Conservation (phyloP, 2,113 vertebrate species). For the Corvus cornix region DNA sequence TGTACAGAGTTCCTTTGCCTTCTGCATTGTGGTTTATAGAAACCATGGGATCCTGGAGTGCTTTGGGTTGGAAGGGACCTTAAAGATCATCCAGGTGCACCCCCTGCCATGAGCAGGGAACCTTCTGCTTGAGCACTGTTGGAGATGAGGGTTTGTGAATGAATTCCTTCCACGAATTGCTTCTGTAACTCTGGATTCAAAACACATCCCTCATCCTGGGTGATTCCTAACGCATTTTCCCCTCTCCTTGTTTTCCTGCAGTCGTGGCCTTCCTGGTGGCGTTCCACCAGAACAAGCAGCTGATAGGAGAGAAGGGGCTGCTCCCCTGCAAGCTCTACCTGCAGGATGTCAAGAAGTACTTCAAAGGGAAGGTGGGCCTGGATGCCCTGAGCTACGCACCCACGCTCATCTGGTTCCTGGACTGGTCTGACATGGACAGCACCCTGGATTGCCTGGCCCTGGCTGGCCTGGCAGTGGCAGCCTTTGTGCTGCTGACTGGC, state of each 20-base stretch:
- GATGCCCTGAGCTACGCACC: conserved; percentile 82
- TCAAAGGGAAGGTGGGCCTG: conserved; percentile 76
- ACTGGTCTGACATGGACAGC: conserved; percentile 87
- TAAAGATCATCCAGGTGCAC: neutral
- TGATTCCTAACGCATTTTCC: neutral
- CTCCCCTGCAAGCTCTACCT: conserved; percentile 84
- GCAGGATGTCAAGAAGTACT: conserved; percentile 80
- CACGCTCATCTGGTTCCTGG: conserved; percentile 87
- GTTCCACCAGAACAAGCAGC: conserved; percentile 90
- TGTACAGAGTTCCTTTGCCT: neutral
- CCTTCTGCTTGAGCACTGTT: neutral
- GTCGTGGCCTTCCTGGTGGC: conserved; percentile 91
- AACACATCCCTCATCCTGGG: fast-evolving
- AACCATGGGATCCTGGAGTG: neutral
- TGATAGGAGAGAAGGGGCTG: conserved; percentile 88
- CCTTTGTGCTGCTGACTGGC: conserved; percentile 81
- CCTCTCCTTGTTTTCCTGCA: conserved; percentile 27
- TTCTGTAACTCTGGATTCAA: neutral
- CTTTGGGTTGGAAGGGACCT: neutral
- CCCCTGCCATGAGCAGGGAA: neutral
- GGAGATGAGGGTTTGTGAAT: neutral
- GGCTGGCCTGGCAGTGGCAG: conserved; percentile 78
- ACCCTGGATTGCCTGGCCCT: conserved; percentile 84
- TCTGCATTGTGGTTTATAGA: neutral
- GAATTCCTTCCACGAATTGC: neutral